Percentiles rank a stretch among this genome's conserved stretches.
phyloP scores from a whole-genome alignment of 2,113 vertebrate species.

The Noturus placidus region DNA sequence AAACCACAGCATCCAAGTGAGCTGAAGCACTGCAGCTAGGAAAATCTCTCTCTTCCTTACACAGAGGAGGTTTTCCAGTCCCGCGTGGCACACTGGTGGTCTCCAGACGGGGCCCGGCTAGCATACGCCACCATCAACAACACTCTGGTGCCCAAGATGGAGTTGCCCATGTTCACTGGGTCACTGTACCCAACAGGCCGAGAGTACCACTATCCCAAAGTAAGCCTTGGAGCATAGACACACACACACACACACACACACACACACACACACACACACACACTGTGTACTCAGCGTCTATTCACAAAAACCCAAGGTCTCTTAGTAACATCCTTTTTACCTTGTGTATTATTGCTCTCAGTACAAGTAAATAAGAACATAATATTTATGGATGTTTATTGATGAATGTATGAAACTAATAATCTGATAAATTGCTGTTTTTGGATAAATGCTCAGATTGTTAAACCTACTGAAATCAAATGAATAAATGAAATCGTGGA shows the following conservation, averaged over 20 bases:
- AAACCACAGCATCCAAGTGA: neutral
- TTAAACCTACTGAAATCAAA: neutral
- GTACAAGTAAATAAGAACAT: neutral
- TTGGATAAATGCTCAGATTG: neutral
- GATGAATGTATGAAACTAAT: neutral
- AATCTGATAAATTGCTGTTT: neutral
- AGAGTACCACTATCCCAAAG: constrained; percentile 94
- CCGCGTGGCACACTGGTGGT: constrained; percentile 96
- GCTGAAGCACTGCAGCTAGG: neutral
- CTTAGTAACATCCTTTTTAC: neutral
- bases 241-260: fast-evolving
- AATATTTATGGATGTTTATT: neutral
- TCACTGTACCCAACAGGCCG: constrained; percentile 83
- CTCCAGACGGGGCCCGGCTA: constrained; percentile 88
- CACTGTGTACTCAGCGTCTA: neutral
- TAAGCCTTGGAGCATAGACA: constrained; percentile 56
- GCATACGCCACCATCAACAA: constrained; percentile 95
- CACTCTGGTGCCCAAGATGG: constrained; percentile 90
- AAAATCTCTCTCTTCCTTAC: constrained; percentile 41
- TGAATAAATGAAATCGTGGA: neutral
- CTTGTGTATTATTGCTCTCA: neutral
- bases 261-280: neutral
- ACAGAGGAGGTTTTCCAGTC: constrained; percentile 93
- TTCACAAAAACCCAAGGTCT: neutral
- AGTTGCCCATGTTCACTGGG: constrained; percentile 88